These are phyloP conservation scores for Pituophis catenifer DNA, from an alignment of 2,113 vertebrate genomes.

Conservation along the genomic window DNA sequence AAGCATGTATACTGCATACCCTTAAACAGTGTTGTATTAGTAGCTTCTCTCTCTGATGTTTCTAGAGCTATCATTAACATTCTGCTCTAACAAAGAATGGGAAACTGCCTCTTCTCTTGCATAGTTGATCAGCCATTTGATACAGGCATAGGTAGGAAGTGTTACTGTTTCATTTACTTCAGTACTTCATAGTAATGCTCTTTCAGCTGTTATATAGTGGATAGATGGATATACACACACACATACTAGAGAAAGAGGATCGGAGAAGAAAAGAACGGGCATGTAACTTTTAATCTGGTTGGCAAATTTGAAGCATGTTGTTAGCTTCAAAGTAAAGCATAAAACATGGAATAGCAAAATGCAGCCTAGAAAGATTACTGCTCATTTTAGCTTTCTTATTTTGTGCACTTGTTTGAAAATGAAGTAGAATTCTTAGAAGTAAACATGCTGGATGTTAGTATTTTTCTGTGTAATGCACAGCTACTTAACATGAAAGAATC, in stretches of 20 bases:
- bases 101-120: not conserved
- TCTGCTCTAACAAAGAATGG: not conserved
- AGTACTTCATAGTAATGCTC: not conserved
- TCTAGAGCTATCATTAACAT: not conserved
- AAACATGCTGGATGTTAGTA: not conserved
- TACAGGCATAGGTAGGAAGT: not conserved
- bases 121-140: not conserved
- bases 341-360: not conserved
- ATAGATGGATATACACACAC: not conserved
- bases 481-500: not conserved
- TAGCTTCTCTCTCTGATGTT: not conserved
- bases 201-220: not conserved
- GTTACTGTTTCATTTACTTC: not conserved
- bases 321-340: not conserved
- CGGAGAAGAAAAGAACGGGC: not conserved
- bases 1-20: not conserved
- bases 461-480: not conserved
- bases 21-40: not conserved
- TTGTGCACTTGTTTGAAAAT: not conserved
- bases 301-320: not conserved
- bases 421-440: not conserved
- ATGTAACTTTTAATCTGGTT: not conserved
- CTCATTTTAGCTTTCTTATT: not conserved
- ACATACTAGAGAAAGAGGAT: not conserved
- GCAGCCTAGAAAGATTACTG: not conserved